phyloP scores from a whole-genome alignment of 1,140 invertebrate species.

The Zaprionus capensis region DNA sequence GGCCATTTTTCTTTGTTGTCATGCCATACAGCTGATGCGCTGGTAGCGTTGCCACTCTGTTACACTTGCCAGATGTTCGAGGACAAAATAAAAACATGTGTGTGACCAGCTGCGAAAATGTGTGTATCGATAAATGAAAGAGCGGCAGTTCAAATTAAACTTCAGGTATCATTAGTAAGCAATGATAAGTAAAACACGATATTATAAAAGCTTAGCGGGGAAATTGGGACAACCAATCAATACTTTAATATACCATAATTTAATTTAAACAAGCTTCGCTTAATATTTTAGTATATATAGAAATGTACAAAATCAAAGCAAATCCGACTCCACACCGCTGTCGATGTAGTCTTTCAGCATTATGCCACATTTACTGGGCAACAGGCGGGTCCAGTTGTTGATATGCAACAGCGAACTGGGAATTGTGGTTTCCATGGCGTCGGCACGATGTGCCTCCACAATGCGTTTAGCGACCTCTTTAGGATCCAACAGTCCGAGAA shows the following conservation, averaged over 20 bases:
- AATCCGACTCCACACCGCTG: conserved; percentile 86
- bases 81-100: conserved; percentile 11
- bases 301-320: conserved; percentile 45
- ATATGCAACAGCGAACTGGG: conserved; percentile 84
- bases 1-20: conserved; percentile 85
- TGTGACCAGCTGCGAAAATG: conserved; percentile 15
- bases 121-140: neutral
- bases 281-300: neutral
- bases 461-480: conserved; percentile 88
- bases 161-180: neutral
- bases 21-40: conserved; percentile 45
- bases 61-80: neutral
- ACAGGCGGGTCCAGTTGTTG: conserved; percentile 81
- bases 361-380: conserved; percentile 84
- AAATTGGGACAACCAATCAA: conserved; percentile 13
- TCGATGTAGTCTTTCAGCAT: conserved; percentile 85
- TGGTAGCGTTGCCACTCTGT: conserved; percentile 9
- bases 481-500: conserved; percentile 88
- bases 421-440: conserved; percentile 85
- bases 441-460: conserved; percentile 87
- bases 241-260: conserved; percentile 39
- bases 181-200: neutral
- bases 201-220: neutral
- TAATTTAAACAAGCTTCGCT: neutral
- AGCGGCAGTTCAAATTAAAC: neutral